A percentile compares a stretch with the other conserved stretches of the same genome.
These are phyloP conservation scores for Sebastes glaucus DNA, from an alignment of 2,797 vertebrate species.

Conservation along the genomic window DNA sequence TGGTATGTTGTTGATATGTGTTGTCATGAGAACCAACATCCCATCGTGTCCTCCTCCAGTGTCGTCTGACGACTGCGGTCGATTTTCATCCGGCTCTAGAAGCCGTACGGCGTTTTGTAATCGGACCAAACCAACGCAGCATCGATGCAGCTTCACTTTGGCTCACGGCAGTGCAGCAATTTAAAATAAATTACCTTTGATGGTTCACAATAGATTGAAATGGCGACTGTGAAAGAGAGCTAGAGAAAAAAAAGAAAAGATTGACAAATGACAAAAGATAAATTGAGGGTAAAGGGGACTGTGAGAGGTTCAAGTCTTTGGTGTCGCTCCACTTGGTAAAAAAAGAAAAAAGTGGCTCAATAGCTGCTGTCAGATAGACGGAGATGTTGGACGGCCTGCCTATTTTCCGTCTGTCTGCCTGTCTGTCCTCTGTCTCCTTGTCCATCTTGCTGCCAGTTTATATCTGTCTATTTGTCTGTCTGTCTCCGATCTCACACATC, in stretches of 20 bases:
- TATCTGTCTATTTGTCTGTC: slow-evolving; percentile 25
- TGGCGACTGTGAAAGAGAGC: slow-evolving; percentile 7
- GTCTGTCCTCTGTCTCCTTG: slow-evolving; percentile 23
- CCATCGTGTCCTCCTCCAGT: not conserved
- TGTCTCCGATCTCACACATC: slow-evolving; percentile 37
- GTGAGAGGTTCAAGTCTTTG: slow-evolving; percentile 39
- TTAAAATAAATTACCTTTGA: slow-evolving; percentile 53
- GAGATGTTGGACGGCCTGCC: slow-evolving; percentile 17
- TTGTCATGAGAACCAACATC: not conserved
- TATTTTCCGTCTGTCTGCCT: slow-evolving; percentile 26
- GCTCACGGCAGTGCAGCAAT: slow-evolving; percentile 24
- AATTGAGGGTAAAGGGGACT: slow-evolving; percentile 33
- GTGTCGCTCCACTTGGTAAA: slow-evolving; percentile 34
- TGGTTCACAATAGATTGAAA: slow-evolving; percentile 46
- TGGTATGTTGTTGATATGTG: not conserved
- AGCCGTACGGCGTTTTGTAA: not conserved
- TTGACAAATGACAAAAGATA: slow-evolving; percentile 49
- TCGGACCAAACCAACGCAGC: not conserved
- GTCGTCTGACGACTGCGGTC: not conserved
- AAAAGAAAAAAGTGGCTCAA: slow-evolving; percentile 15
- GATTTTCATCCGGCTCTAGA: slow-evolving; percentile 22
- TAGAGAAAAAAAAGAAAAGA: not conserved
- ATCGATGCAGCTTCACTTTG: slow-evolving; percentile 7
- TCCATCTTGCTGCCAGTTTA: slow-evolving; percentile 36
- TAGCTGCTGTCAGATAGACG: slow-evolving; percentile 25